phyloP scores from a whole-genome alignment of 2,797 vertebrate genomes.

The Sebastes vulpes region DNA sequence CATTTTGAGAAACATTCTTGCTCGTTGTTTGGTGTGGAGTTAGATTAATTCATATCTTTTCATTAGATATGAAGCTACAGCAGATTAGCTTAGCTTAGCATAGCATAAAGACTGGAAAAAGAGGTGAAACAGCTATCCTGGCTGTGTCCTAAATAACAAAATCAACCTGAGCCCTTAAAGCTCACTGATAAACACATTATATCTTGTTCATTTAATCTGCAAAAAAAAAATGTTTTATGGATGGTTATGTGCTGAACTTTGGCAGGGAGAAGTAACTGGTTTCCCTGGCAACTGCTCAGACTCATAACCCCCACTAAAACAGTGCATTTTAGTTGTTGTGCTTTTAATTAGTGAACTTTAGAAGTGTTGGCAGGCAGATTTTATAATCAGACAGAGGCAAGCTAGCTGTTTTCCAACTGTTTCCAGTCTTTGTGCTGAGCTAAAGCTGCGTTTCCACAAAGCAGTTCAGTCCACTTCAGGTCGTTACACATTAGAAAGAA shows the following conservation, averaged over 20 bases:
- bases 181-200: background rate
- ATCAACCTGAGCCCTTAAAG: background rate
- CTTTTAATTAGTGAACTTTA: background rate
- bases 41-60: background rate
- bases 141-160: too few species aligned
- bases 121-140: background rate
- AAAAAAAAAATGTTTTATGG: background rate
- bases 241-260: background rate
- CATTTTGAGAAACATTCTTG: background rate
- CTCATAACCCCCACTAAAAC: background rate
- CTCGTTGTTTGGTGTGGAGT: background rate
- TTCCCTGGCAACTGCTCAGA: background rate
- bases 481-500: background rate
- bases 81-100: background rate
- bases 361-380: background rate
- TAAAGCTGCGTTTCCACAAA: background rate
- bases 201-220: background rate
- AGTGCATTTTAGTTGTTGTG: background rate
- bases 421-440: background rate
- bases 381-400: background rate
- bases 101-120: background rate
- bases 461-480: background rate
- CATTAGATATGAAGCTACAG: background rate
- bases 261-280: background rate
- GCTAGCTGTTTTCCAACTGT: background rate